These are phyloP conservation scores for Drosophila silvestris DNA, from an alignment of 2,888 invertebrate genomes.

Conservation along the genomic window DNA sequence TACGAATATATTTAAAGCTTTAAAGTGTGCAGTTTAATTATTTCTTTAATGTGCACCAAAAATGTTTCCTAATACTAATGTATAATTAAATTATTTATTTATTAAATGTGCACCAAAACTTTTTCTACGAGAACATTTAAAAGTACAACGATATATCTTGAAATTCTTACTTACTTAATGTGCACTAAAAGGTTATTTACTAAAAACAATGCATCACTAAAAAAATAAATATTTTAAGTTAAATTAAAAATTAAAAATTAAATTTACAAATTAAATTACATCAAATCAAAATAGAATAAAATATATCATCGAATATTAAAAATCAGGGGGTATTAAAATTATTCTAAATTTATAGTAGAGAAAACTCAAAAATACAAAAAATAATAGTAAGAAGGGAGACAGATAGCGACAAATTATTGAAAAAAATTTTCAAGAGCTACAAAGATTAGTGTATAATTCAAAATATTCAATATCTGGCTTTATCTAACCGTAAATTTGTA, in stretches of 20 bases:
- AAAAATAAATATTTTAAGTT: background rate
- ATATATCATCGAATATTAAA: background rate
- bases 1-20: background rate
- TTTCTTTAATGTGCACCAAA: background rate
- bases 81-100: background rate
- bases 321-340: background rate
- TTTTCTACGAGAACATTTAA: no score
- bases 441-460: background rate
- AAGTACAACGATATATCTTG: background rate
- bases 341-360: no score
- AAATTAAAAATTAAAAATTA: no score
- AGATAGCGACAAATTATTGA: background rate
- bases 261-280: no score
- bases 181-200: background rate
- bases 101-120: background rate
- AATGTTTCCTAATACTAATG: no score
- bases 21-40: background rate
- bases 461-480: background rate
- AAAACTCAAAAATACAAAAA: background rate
- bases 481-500: background rate
- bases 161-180: background rate
- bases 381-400: background rate
- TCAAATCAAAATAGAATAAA: no score
- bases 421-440: accelerated
- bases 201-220: background rate